Percentiles rank a stretch among this genome's conserved stretches.
phyloP scores from a whole-genome alignment of 2,113 vertebrate genomes.

The Ceuthmochares aereus region DNA sequence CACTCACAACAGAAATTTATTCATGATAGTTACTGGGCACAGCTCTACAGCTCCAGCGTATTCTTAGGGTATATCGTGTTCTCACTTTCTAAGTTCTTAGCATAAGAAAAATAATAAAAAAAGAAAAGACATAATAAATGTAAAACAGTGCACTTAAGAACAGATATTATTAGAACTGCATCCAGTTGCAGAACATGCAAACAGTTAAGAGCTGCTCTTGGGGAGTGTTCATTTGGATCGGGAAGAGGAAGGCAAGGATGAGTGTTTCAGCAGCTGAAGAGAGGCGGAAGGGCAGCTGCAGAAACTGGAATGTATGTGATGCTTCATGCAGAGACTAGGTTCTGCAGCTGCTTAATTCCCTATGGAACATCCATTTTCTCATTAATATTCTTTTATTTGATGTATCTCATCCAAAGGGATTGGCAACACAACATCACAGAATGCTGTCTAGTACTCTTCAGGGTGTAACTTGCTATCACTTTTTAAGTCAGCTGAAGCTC shows the following conservation, averaged over 20 bases:
- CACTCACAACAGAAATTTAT: neutral
- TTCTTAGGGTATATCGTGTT: neutral
- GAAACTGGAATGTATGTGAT: neutral
- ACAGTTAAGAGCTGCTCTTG: neutral
- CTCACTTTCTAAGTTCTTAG: neutral
- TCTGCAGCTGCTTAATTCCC: conserved; percentile 39
- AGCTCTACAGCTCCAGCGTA: neutral
- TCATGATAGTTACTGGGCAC: neutral
- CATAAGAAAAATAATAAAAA: neutral
- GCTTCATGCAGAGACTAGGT: neutral
- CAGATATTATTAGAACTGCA: neutral
- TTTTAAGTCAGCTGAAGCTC: conserved; percentile 18
- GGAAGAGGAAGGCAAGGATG: neutral
- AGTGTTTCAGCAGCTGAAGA: neutral
- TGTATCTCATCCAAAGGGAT: neutral
- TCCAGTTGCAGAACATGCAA: neutral
- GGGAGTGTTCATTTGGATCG: neutral
- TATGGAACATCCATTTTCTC: neutral
- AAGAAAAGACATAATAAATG: neutral
- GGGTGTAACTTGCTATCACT: neutral
- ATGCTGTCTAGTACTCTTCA: conserved; percentile 37
- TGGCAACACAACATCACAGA: neutral
- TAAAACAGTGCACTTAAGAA: neutral
- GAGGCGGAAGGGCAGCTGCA: conserved; percentile 23
- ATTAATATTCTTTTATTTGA: conserved; percentile 7